Percentiles rank a stretch among this genome's conserved stretches.
Evolutionary conservation across 2,797 vertebrate genomes (phyloP).

Genomic region (Phrynocephalus guinanensis): DNA sequence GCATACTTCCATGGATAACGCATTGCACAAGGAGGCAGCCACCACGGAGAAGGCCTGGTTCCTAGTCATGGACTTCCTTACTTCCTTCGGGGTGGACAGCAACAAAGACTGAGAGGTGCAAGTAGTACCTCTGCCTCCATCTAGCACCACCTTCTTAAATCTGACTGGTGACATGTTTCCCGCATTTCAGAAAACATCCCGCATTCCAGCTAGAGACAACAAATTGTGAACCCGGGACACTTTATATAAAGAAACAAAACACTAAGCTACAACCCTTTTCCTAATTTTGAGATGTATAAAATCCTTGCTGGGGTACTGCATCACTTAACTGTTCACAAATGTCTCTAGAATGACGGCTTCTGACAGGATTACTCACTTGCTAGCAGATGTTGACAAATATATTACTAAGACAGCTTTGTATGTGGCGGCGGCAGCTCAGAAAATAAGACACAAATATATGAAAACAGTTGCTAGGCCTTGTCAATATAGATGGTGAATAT

Average conservation of each 20-base stretch:
- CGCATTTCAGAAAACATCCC: neutral
- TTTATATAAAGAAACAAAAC: neutral
- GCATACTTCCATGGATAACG: too few species aligned
- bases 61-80: too few species aligned
- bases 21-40: too few species aligned
- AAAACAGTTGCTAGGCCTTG: constrained; percentile 29
- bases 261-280: neutral
- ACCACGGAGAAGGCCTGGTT: too few species aligned
- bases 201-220: neutral
- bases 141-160: neutral
- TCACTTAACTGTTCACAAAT: constrained; percentile 11
- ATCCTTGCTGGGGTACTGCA: neutral
- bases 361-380: constrained; percentile 25
- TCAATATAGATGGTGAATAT: constrained; percentile 19
- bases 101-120: too few species aligned
- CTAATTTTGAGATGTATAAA: constrained; percentile 7
- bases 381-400: constrained; percentile 29
- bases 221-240: neutral
- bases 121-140: neutral
- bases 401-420: constrained; percentile 14
- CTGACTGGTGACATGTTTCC: too few species aligned
- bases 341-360: constrained; percentile 6
- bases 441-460: constrained; percentile 27
- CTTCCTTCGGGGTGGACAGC: too few species aligned
- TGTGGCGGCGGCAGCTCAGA: constrained; percentile 15